Conservation (phyloP, 2,888 invertebrate species). For the Volucella inanis region DNA sequence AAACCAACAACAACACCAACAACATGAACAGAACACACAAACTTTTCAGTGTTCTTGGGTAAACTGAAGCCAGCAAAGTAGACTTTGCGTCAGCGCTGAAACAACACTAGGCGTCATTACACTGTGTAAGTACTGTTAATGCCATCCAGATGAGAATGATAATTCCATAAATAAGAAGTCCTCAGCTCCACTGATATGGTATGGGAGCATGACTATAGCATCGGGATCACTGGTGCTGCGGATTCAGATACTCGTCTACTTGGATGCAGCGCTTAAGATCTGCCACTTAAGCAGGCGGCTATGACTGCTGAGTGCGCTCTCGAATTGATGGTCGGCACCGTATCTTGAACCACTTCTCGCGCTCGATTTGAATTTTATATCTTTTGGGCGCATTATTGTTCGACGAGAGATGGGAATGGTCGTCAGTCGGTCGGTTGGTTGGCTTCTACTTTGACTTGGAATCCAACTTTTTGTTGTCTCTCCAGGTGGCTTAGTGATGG, state of each 20-base stretch:
- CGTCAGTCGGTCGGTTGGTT: too few species aligned
- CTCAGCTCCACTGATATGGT: constrained; percentile 46
- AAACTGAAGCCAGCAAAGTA: constrained; percentile 40
- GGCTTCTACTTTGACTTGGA: too few species aligned
- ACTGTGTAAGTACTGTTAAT: constrained; percentile 74
- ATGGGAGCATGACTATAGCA: constrained; percentile 38
- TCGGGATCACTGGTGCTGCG: not conserved
- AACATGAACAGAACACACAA: constrained; percentile 26
- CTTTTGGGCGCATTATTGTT: constrained; percentile 59
- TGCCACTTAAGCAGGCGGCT: constrained; percentile 74
- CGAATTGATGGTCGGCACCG: constrained; percentile 62
- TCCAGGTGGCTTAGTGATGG: constrained; percentile 68
- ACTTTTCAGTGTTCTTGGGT: not conserved
- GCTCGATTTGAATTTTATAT: constrained; percentile 74
- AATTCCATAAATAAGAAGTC: constrained; percentile 75
- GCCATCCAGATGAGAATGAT: constrained; percentile 74
- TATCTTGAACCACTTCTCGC: constrained; percentile 73
- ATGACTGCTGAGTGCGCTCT: constrained; percentile 72
- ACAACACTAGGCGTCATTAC: constrained; percentile 72
- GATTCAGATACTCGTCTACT: constrained; percentile 12
- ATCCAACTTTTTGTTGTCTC: constrained; percentile 44
- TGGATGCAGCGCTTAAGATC: constrained; percentile 60
- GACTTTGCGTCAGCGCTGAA: constrained; percentile 58
- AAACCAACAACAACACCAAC: constrained; percentile 9
- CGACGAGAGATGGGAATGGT: not conserved